Conservation (phyloP, 2,797 vertebrate genomes). For the Eremophila alpestris region DNA sequence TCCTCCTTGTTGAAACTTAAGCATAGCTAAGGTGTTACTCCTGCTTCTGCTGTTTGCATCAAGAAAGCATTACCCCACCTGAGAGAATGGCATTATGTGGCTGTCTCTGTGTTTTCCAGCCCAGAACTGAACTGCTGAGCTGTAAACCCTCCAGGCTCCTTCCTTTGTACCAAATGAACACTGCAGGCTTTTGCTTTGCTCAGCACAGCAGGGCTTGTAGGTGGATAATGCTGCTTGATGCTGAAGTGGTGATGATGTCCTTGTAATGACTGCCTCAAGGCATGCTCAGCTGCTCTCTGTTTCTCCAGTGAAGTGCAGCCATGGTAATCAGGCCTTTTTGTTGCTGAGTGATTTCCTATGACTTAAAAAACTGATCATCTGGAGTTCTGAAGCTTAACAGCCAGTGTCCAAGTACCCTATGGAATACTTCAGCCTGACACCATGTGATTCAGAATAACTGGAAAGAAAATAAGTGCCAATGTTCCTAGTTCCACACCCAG, state of each 20-base stretch:
- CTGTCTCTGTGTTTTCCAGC: neutral
- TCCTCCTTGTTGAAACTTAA: neutral
- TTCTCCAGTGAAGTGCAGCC: neutral
- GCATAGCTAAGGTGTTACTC: neutral
- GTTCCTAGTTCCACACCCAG: neutral
- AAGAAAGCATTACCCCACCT: neutral
- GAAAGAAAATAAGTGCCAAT: neutral
- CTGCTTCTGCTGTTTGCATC: neutral
- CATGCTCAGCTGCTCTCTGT: neutral
- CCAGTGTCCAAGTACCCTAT: neutral
- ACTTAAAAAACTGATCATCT: neutral
- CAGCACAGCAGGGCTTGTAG: neutral
- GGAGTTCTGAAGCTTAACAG: neutral
- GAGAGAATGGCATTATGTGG: neutral
- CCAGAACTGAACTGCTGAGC: neutral
- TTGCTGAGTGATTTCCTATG: neutral
- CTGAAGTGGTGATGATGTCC: neutral
- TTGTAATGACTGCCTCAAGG: neutral
- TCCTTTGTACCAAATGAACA: neutral
- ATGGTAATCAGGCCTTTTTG: neutral
- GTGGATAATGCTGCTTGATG: neutral
- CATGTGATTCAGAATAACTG: neutral
- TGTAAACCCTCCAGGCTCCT: neutral
- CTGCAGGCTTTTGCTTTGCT: neutral
- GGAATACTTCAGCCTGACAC: neutral